These are phyloP conservation scores for Acomys russatus DNA, from an alignment of 2,797 vertebrate species.

Conservation along the genomic window DNA sequence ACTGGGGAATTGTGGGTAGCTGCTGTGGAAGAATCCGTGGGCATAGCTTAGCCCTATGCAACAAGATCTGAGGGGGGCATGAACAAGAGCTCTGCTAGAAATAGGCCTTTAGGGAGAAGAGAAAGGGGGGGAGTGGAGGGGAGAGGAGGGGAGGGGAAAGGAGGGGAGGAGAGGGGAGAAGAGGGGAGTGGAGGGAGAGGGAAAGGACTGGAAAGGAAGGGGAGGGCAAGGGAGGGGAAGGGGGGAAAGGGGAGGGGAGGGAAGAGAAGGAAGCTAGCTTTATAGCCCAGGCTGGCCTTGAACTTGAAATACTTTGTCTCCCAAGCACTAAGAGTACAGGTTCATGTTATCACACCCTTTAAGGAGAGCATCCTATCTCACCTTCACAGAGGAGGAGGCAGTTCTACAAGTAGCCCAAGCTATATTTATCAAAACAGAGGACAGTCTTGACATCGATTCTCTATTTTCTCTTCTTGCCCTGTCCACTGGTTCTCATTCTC, in stretches of 20 bases:
- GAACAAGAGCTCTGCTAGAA: constrained; percentile 5
- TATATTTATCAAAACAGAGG: neutral
- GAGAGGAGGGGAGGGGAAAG: neutral
- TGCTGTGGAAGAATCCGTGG: neutral
- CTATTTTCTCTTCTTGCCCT: neutral
- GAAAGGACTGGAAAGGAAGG: no score
- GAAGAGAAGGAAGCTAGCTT: neutral
- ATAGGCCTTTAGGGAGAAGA: neutral
- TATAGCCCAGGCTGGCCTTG: neutral
- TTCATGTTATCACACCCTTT: neutral
- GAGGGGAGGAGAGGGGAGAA: rapidly evolving
- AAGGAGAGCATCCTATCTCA: neutral
- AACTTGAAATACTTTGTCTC: neutral
- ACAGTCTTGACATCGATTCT: neutral
- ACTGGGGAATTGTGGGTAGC: neutral
- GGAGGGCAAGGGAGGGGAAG: neutral
- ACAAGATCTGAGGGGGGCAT: no score
- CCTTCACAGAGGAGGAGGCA: neutral
- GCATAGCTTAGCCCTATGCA: constrained; percentile 7
- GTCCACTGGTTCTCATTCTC: neutral
- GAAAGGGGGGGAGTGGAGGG: rapidly evolving
- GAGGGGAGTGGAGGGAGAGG: rapidly evolving
- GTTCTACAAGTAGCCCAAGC: neutral
- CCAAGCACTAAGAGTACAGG: neutral
- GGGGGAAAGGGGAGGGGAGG: neutral